Conservation (phyloP, 1,140 invertebrate genomes). For the Lordiphosa mommai region DNA sequence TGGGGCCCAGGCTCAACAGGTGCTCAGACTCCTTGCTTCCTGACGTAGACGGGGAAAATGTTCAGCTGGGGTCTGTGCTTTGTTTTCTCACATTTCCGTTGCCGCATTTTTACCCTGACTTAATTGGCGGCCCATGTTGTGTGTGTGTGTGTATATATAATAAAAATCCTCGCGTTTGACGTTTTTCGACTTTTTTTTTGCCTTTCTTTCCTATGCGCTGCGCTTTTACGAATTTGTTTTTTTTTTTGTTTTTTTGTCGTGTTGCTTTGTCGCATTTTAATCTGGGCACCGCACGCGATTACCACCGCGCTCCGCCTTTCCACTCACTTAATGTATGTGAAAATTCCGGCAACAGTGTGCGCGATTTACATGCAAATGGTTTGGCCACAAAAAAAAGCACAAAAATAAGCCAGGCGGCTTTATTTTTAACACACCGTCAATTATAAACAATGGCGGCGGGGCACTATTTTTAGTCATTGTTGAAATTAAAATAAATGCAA, state of each 20-base stretch:
- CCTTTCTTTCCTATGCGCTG: conserved; percentile 1
- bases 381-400: conserved; percentile 52
- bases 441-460: conserved; percentile 59
- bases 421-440: conserved; percentile 74
- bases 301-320: conserved; percentile 5
- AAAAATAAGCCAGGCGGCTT: conserved; percentile 56
- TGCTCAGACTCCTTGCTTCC: conserved; percentile 10
- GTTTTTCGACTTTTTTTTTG: conserved; percentile 55
- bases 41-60: conserved; percentile 69
- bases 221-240: conserved; percentile 62
- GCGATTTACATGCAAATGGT: conserved; percentile 70
- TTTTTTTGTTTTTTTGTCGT: conserved; percentile 60
- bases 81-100: conserved; percentile 66
- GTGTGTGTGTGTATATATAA: conserved; percentile 23
- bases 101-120: conserved; percentile 69
- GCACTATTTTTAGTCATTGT: conserved; percentile 66
- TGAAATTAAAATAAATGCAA: conserved; percentile 69
- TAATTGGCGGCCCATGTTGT: conserved; percentile 47
- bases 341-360: conserved; percentile 67
- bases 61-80: conserved; percentile 37
- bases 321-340: conserved; percentile 57
- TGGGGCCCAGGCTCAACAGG: conserved; percentile 16
- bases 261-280: conserved; percentile 77
- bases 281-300: conserved; percentile 69
- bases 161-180: conserved; percentile 63